These are phyloP conservation scores for Rhinophrynus dorsalis DNA, from an alignment of 2,797 vertebrate species.

Conservation along the genomic window DNA sequence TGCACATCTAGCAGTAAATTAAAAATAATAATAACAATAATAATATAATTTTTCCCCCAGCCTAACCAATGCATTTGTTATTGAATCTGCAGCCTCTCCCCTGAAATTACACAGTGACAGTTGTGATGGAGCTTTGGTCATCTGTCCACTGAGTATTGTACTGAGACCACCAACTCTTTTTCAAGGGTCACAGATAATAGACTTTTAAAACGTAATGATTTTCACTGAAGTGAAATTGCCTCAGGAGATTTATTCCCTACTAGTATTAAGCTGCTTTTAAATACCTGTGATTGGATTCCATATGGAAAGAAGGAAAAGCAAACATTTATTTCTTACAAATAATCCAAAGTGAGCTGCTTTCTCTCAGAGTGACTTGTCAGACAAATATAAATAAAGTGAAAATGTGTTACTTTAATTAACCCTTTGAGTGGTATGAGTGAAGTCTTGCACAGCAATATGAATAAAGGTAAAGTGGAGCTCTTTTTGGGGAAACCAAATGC, in stretches of 20 bases:
- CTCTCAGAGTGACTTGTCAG: neutral
- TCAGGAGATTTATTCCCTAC: neutral
- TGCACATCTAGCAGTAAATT: neutral
- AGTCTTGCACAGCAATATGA: too few relatives aligned
- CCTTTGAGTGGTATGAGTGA: too few relatives aligned
- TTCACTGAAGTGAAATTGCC: neutral
- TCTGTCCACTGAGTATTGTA: neutral
- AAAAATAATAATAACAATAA: too few relatives aligned
- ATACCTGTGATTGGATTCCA: conserved; percentile 4
- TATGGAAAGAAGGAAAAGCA: neutral
- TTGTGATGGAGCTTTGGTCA: neutral
- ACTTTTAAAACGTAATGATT: conserved; percentile 3
- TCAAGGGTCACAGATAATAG: conserved; percentile 1
- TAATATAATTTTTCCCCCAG: neutral
- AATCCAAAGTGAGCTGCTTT: neutral
- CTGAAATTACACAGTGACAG: neutral
- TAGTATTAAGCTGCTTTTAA: neutral
- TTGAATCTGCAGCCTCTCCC: neutral
- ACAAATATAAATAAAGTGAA: too few relatives aligned
- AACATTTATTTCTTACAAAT: neutral
- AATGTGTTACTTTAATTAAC: too few relatives aligned
- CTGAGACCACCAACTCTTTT: neutral
- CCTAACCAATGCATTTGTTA: neutral
- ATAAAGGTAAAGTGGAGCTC: too few relatives aligned
- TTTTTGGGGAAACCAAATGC: too few relatives aligned